Evolutionary conservation across 2,888 invertebrate species (phyloP).

Genomic region (Cremastinae sp.): DNA sequence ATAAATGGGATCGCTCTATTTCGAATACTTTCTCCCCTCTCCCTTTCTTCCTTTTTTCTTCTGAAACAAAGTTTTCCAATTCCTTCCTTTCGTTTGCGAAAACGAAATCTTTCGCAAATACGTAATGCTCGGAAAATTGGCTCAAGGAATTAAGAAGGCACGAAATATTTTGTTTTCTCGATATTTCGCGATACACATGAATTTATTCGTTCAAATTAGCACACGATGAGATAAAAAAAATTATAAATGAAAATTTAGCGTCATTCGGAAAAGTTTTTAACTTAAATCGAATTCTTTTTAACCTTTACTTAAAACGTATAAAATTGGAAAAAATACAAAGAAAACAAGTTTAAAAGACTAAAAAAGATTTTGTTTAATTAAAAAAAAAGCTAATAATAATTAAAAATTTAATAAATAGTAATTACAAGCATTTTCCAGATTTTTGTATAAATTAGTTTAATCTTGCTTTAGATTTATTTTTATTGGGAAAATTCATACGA

Average conservation of each 20-base stretch:
- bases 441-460: too few species aligned
- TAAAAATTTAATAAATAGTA: too few species aligned
- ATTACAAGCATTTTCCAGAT: too few species aligned
- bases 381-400: too few species aligned
- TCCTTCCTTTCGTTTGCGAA: neutral
- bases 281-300: neutral
- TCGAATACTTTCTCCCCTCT: neutral
- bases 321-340: neutral
- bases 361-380: too few species aligned
- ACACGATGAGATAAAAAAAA: too few species aligned
- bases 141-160: slow-evolving; percentile 35
- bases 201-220: too few species aligned
- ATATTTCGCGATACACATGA: neutral
- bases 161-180: slow-evolving; percentile 36
- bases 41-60: neutral
- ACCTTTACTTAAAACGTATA: neutral
- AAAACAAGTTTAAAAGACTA: neutral
- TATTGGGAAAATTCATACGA: too few species aligned
- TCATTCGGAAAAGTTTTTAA: neutral
- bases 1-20: slow-evolving; percentile 16
- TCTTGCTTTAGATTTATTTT: too few species aligned
- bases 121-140: slow-evolving; percentile 2
- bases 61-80: neutral
- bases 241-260: too few species aligned
- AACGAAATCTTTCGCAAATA: neutral